phyloP scores from a whole-genome alignment of 2,888 invertebrate species.

The Carcina quercana region DNA sequence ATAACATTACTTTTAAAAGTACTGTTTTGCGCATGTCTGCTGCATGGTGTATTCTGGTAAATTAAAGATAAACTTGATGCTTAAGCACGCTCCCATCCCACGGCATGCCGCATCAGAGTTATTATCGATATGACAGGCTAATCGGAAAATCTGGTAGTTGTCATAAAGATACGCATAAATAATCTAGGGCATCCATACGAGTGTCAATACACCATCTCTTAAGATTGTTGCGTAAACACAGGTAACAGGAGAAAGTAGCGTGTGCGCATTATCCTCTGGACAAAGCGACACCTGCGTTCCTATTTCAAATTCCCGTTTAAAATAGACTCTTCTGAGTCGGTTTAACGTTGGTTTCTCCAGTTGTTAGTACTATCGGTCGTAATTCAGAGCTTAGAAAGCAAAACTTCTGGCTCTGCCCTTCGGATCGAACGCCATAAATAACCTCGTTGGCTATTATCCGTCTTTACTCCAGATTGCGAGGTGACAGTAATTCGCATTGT shows the following conservation, averaged over 20 bases:
- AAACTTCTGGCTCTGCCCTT: slow-evolving; percentile 31
- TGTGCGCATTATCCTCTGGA: slow-evolving; percentile 26
- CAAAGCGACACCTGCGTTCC: slow-evolving; percentile 30
- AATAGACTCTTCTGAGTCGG: not conserved
- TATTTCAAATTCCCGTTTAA: slow-evolving; percentile 15
- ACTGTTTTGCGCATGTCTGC: no score
- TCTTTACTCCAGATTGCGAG: slow-evolving; percentile 47
- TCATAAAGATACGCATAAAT: slow-evolving; percentile 12
- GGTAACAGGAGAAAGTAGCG: slow-evolving; percentile 33
- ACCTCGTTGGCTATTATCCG: slow-evolving; percentile 43
- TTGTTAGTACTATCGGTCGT: slow-evolving; percentile 26
- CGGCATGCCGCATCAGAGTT: no score
- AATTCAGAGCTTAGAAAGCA: slow-evolving; percentile 59
- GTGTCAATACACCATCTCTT: slow-evolving; percentile 22
- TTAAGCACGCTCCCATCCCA: no score
- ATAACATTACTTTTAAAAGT: no score
- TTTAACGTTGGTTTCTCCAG: slow-evolving; percentile 8
- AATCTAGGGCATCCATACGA: slow-evolving; percentile 26
- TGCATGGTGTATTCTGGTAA: no score
- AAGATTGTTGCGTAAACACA: slow-evolving; percentile 29
- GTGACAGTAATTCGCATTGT: slow-evolving; percentile 44
- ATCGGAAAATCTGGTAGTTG: no score
- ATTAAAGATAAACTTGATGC: no score
- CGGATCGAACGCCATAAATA: slow-evolving; percentile 41
- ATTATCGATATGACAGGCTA: no score